Conservation (phyloP, 2,113 vertebrate genomes). For the Hypanus sabinus region DNA sequence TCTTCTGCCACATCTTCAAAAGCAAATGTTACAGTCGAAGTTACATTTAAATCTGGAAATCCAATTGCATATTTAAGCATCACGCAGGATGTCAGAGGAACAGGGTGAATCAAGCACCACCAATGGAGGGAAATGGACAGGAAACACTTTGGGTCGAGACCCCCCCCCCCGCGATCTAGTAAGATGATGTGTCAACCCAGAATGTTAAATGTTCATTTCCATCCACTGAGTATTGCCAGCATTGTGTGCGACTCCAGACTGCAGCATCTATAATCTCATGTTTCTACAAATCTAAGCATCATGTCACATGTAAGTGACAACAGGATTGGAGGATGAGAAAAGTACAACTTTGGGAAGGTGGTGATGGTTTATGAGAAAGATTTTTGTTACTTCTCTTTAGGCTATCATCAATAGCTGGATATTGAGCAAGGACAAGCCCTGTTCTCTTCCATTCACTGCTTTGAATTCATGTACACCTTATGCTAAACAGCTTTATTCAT, state of each 20-base stretch:
- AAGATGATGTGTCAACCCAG: too few species aligned
- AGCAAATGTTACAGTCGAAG: not conserved
- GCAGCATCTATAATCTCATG: too few species aligned
- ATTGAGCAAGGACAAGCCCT: not conserved
- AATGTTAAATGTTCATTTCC: too few species aligned
- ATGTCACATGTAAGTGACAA: not conserved
- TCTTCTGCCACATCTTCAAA: not conserved
- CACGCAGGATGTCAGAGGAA: too few species aligned
- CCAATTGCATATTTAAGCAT: not conserved
- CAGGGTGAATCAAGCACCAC: too few species aligned
- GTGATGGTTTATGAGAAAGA: not conserved
- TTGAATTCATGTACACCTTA: not conserved
- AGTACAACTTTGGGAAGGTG: not conserved
- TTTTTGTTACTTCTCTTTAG: not conserved
- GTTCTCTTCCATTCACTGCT: not conserved
- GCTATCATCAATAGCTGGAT: not conserved
- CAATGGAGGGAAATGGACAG: too few species aligned
- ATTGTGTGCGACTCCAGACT: too few species aligned
- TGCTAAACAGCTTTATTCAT: not conserved
- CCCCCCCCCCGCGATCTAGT: too few species aligned
- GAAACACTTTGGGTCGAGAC: too few species aligned
- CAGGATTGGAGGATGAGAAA: not conserved
- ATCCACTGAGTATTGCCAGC: too few species aligned
- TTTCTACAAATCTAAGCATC: too few species aligned
- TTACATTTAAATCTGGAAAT: not conserved